Base-by-base conservation (phyloP, 2,797 vertebrate genomes). In the Crenuchus spilurus region DNA sequence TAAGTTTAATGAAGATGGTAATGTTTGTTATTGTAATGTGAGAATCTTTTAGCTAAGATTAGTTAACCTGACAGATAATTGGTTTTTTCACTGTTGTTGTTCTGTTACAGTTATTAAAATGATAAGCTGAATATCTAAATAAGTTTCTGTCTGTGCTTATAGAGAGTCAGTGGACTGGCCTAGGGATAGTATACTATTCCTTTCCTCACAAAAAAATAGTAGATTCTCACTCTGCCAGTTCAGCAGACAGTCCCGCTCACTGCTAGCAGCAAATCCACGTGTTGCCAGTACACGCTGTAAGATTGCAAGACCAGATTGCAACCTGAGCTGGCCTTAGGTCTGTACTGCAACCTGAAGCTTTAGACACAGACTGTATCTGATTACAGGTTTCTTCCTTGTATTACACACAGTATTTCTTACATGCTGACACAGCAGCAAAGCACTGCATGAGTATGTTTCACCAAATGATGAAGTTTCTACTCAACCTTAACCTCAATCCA, bases 321-420 rank as follows among this genome's bases (percentile, higher is more conserved):
- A 92, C 80, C 11, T 6, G 33, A 89, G 1, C n/a, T 84, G 78
- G 79, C 81, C 69, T 57, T 70, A 77, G 84, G 84, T 85, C 87
- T 84, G 75, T 55, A 16, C 10, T 24, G 86, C 64, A 87, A 91
- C 81, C 72, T 14, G 22, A 87, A 72, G 83, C 88, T 62, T 75
- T 77, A 79, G 80, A 86, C 76, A 66, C 72, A 57, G 55, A 33
- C 33, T 41, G 54, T 63, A 60, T 80, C 72, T 44, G 22, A 14
- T 79, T 77, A 57, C 74, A 31, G 41, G 71, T 75, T 60, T 54
- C 61, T 66, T 65, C 73, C 46, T 70, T 26, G 70, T 69, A 5
- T 14, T 28, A 11, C 49, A 65, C 44, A 65, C 48, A 57, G 20
- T 14, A 37, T 60, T 74, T 74, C 64, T 31, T 55, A 60, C 64